Evolutionary conservation across 2,888 invertebrate species (phyloP).

Genomic region (Piscicola geometra): DNA sequence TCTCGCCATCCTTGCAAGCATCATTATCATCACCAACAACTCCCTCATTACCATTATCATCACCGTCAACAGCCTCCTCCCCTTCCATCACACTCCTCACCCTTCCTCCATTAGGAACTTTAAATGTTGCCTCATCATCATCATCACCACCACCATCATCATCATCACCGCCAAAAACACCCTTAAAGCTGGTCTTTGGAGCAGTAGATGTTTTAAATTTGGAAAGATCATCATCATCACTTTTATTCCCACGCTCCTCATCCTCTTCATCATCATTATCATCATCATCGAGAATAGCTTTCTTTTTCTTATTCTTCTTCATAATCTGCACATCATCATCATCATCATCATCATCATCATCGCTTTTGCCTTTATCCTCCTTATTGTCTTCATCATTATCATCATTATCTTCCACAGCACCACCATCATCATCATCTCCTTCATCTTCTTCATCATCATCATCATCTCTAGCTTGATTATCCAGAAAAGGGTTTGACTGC

Average conservation of each 20-base stretch:
- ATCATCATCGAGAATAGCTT: neutral
- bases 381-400: neutral
- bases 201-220: neutral
- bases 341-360: neutral
- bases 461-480: conserved; percentile 4
- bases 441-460: conserved; percentile 3
- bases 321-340: neutral
- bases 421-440: neutral
- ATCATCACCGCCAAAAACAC: neutral
- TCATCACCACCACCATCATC: neutral
- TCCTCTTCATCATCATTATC: conserved; percentile 3
- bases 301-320: neutral
- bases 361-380: neutral
- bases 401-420: neutral
- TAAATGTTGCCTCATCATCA: neutral
- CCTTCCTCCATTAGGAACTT: neutral
- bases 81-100: neutral
- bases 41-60: neutral
- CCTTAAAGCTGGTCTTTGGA: conserved; percentile 8
- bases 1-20: neutral
- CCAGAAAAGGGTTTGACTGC: neutral
- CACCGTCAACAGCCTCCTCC: neutral
- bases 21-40: neutral
- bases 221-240: neutral
- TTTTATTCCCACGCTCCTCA: neutral